phyloP scores from a whole-genome alignment of 2,113 vertebrate species.

The Tetrax tetrax region DNA sequence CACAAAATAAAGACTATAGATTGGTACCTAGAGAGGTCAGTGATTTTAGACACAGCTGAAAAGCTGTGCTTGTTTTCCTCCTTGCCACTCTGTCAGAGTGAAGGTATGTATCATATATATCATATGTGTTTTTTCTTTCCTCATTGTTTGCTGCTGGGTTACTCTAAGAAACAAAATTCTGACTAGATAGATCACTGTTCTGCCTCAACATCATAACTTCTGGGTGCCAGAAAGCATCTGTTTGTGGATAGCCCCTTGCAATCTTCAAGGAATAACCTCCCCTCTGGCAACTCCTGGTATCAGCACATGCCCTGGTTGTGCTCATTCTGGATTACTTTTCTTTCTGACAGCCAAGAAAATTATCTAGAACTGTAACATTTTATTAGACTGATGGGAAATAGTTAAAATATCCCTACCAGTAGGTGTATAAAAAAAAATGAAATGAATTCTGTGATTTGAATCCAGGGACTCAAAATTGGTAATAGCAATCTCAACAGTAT shows the following conservation, averaged over 20 bases:
- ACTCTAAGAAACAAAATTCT: background rate
- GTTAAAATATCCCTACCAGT: background rate
- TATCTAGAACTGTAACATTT: background rate
- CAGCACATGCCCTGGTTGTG: rapidly evolving
- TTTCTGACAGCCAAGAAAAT: background rate
- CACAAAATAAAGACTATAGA: background rate
- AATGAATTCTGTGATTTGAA: background rate
- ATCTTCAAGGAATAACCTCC: rapidly evolving
- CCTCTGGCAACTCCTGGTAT: background rate
- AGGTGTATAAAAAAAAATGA: background rate
- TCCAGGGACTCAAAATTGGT: rapidly evolving
- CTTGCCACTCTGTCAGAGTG: background rate
- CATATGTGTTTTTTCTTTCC: background rate
- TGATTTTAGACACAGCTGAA: background rate
- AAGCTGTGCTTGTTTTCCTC: background rate
- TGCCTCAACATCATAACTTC: background rate
- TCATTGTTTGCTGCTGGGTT: background rate
- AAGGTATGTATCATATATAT: background rate
- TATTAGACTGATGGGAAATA: background rate
- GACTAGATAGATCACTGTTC: background rate
- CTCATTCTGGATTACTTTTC: background rate
- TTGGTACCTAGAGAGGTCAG: background rate
- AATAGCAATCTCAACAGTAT: rapidly evolving
- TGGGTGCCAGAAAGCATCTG: background rate
- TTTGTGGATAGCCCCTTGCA: rapidly evolving